Evolutionary conservation across 2,113 vertebrate species (phyloP), one percentile per base, ranked within the genome.

Genomic region (Labrus mixtus): DNA sequence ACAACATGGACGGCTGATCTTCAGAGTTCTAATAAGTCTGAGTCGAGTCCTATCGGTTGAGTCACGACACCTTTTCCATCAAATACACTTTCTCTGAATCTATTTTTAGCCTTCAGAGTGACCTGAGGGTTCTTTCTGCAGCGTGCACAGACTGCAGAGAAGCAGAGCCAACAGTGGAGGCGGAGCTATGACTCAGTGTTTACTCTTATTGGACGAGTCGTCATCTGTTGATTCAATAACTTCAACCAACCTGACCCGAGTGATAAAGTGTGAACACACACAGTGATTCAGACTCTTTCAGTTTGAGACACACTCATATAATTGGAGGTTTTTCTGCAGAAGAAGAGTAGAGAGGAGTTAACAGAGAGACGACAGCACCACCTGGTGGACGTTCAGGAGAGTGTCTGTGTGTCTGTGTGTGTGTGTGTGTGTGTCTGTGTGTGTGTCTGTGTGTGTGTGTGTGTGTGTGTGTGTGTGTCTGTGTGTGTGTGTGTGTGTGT

Each of bases 321-420:
- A 3, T 46, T 46, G 13, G 15, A 16, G 45, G 15, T 50, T 2
- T 19, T 23, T 10, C 56, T 36, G 58, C 17, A n/a, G 54, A 4
- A 48, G 53, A 58, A 10, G 17, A 39, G 9, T 17, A 1, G n/a
- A 2, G 0, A 4, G 8, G 46, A 5, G 43, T 15, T 2, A 60
- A 77, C 19, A 9, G 53, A n/a, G 8, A 22, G 45, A 23, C 57
- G 58, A 78, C 54, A 65, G 54, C 33, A 4, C 74, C 87, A 63
- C 29, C 89, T 84, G 45, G 72, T 92, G 91, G 86, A 72, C 23
- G 33, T 16, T 3, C 1, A 33, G 2, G 12, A 8, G 46, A 50
- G 46, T 7, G 5, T n/a, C n/a, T 48, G 17, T 19, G 8, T 5
- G 16, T 29, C 3, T 29, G 29, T 29, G 29, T 29, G 29, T 29